A percentile compares a stretch with the other conserved stretches of the same genome.
These are phyloP conservation scores for Dascillus cervinus DNA, from an alignment of 2,888 invertebrate genomes.

Conservation along the genomic window DNA sequence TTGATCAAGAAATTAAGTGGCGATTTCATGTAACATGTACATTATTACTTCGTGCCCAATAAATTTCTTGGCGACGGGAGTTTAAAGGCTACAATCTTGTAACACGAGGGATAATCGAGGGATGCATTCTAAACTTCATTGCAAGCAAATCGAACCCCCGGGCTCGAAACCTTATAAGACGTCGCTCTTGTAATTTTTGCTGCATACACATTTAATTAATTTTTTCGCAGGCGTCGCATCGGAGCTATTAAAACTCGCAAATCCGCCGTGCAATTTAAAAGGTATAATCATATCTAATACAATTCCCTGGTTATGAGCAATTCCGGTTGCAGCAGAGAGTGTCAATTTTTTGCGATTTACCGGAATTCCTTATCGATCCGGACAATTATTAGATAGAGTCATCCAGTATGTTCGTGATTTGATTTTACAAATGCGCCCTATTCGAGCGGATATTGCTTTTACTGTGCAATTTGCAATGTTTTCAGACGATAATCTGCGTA, in stretches of 20 bases:
- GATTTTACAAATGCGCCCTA: too few species aligned
- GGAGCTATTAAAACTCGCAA: too few species aligned
- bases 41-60: conserved; percentile 21
- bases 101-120: conserved; percentile 7
- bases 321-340: conserved; percentile 7
- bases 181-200: too few species aligned
- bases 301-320: conserved; percentile 5
- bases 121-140: conserved; percentile 10
- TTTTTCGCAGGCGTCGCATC: too few species aligned
- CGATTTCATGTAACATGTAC: conserved; percentile 19
- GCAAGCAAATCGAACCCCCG: conserved; percentile 15
- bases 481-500: too few species aligned
- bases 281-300: too few species aligned
- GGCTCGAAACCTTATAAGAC: too few species aligned
- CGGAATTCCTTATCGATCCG: conserved; percentile 4
- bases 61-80: conserved; percentile 19
- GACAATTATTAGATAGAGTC: conserved; percentile 8
- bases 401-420: conserved; percentile 6
- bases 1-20: too few species aligned
- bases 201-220: too few species aligned
- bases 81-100: conserved; percentile 22
- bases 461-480: too few species aligned
- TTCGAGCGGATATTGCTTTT: too few species aligned
- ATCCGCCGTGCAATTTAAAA: too few species aligned
- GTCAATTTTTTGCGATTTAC: conserved; percentile 7